Conservation (phyloP, 2,797 vertebrate species). For the Odontamblyopus rebecca region DNA sequence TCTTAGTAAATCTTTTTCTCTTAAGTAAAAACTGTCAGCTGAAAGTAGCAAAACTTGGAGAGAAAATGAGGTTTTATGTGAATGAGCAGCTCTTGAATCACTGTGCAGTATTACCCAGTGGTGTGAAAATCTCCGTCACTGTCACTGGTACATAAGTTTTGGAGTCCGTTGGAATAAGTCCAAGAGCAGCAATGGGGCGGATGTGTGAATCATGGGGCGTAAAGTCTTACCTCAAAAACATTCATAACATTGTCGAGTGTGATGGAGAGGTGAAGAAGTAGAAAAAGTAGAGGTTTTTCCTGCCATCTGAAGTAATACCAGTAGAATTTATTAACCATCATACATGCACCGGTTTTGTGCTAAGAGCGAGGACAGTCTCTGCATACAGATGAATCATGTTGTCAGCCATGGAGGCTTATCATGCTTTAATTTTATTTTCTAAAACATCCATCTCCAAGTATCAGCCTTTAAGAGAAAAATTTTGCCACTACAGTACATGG, state of each 20-base stretch:
- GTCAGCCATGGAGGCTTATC: conserved; percentile 31
- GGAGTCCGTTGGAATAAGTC: conserved; percentile 31
- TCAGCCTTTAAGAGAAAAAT: conserved; percentile 18
- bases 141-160: conserved; percentile 24
- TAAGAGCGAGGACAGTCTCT: conserved; percentile 24
- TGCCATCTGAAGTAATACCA: conserved; percentile 10
- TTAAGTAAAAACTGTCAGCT: conserved; percentile 1
- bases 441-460: conserved; percentile 37
- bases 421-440: conserved; percentile 44
- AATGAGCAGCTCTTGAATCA: conserved; percentile 31
- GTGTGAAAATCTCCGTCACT: conserved; percentile 28
- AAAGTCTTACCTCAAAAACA: conserved; percentile 16
- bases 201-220: conserved; percentile 22
- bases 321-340: conserved; percentile 46
- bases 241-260: conserved; percentile 20
- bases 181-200: conserved; percentile 19
- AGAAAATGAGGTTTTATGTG: conserved; percentile 24
- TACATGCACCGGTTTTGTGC: conserved; percentile 26
- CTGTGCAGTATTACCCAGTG: conserved; percentile 23
- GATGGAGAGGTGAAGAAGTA: conserved; percentile 8
- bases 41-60: conserved; percentile 19
- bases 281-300: conserved; percentile 16
- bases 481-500: conserved; percentile 1
- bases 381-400: conserved; percentile 30
- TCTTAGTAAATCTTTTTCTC: background rate